Conservation (phyloP, 2,797 vertebrate genomes). For the Enteromius argenteus region DNA sequence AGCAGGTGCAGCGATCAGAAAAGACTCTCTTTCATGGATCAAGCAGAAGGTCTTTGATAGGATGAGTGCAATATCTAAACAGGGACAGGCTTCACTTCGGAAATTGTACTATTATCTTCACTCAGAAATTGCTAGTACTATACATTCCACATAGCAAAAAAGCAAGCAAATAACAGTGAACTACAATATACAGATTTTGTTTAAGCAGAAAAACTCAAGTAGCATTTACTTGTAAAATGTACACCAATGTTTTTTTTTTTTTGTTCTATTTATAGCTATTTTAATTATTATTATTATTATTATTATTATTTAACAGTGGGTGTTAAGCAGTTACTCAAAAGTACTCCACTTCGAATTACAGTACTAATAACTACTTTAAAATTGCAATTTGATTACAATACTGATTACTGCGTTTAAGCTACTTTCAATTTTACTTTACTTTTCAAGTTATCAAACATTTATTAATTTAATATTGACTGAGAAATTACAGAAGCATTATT, state of each 20-base stretch:
- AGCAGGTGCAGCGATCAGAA: background rate
- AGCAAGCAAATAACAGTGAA: background rate
- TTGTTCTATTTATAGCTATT: too few relatives aligned
- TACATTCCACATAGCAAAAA: background rate
- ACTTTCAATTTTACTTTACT: too few relatives aligned
- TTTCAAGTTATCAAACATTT: too few relatives aligned
- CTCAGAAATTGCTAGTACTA: background rate
- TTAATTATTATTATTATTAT: too few relatives aligned
- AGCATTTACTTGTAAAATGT: background rate
- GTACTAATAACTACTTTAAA: too few relatives aligned
- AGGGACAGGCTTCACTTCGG: background rate
- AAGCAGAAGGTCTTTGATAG: conserved; percentile 10
- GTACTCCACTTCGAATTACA: too few relatives aligned
- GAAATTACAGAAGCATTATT: too few relatives aligned
- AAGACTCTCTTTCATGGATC: background rate
- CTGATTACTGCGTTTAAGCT: too few relatives aligned
- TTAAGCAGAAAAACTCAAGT: background rate
- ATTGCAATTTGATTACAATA: too few relatives aligned
- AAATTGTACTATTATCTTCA: background rate
- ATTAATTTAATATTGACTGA: too few relatives aligned
- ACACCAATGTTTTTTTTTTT: background rate
- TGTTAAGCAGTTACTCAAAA: too few relatives aligned
- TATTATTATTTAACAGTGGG: too few relatives aligned
- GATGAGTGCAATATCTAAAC: background rate
- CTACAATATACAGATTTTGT: background rate